Percentiles rank a stretch among this genome's conserved stretches.
phyloP scores from a whole-genome alignment of 30 jellyfish, hydroid and myxozoan species.

The Chrysaora quinquecirrha region DNA sequence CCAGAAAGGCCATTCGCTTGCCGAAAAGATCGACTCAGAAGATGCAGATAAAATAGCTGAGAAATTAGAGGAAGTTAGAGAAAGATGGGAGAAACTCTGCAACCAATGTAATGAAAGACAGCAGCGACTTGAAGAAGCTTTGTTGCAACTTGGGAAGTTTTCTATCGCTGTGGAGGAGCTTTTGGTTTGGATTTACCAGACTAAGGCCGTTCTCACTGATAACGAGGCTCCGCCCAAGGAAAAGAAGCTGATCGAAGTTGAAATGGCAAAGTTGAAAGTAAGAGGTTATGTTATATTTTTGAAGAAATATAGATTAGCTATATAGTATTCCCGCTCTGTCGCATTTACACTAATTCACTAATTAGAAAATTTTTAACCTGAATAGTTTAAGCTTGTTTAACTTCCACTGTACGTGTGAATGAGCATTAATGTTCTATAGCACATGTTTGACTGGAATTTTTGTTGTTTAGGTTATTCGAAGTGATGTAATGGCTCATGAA shows the following conservation, averaged over 20 bases:
- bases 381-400: too few species aligned
- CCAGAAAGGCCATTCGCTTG: conserved; percentile 86
- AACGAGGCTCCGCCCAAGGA: conserved; percentile 84
- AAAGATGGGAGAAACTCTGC: conserved; percentile 91
- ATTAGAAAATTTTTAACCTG: too few species aligned
- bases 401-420: too few species aligned
- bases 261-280: conserved; percentile 85
- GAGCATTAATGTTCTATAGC: too few species aligned
- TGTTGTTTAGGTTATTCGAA: conserved; percentile 65
- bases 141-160: conserved; percentile 87
- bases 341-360: too few species aligned
- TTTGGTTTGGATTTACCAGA: conserved; percentile 81
- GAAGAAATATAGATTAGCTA: too few species aligned
- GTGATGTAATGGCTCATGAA: conserved; percentile 89
- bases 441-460: too few species aligned
- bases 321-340: too few species aligned
- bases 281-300: background rate
- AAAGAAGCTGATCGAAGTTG: conserved; percentile 89
- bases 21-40: conserved; percentile 77
- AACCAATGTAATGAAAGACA: conserved; percentile 74
- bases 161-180: conserved; percentile 95
- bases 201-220: conserved; percentile 62
- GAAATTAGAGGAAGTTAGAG: conserved; percentile 61
- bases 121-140: conserved; percentile 84
- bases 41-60: conserved; percentile 84